Evolutionary conservation across 2,888 invertebrate species (phyloP).

Genomic region (Corythucha ciliata): DNA sequence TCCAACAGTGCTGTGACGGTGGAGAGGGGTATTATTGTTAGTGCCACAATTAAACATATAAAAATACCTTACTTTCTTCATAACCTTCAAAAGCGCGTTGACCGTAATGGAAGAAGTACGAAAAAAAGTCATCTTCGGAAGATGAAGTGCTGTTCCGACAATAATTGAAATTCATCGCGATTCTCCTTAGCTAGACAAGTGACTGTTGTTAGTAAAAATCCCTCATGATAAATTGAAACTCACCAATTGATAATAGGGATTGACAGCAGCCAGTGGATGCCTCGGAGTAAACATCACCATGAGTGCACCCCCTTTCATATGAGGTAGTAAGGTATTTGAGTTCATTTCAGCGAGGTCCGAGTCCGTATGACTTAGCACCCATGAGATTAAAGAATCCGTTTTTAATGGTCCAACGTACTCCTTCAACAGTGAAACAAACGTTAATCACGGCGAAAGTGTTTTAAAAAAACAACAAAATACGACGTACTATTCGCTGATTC

Average conservation of each 20-base stretch:
- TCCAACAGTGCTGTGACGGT: too few species aligned
- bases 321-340: constrained; percentile 22
- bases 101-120: constrained; percentile 13
- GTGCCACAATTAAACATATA: neutral
- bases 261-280: constrained; percentile 23
- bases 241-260: constrained; percentile 28
- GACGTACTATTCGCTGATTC: constrained; percentile 56
- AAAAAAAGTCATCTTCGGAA: constrained; percentile 22
- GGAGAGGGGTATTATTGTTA: too few species aligned
- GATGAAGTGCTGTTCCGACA: constrained; percentile 18
- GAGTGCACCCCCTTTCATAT: constrained; percentile 20
- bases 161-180: constrained; percentile 26
- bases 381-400: constrained; percentile 28
- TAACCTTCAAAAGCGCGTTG: constrained; percentile 13
- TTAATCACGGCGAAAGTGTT: neutral
- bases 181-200: constrained; percentile 22
- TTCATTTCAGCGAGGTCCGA: constrained; percentile 22
- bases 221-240: neutral
- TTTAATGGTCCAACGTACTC: constrained; percentile 26
- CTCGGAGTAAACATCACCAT: constrained; percentile 29
- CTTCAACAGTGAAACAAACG: constrained; percentile 15
- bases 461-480: neutral
- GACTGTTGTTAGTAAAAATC: neutral
- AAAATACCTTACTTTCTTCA: constrained; percentile 15
- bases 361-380: constrained; percentile 24